phyloP scores from a whole-genome alignment of 1,140 invertebrate species.

The Drosophila ambigua region DNA sequence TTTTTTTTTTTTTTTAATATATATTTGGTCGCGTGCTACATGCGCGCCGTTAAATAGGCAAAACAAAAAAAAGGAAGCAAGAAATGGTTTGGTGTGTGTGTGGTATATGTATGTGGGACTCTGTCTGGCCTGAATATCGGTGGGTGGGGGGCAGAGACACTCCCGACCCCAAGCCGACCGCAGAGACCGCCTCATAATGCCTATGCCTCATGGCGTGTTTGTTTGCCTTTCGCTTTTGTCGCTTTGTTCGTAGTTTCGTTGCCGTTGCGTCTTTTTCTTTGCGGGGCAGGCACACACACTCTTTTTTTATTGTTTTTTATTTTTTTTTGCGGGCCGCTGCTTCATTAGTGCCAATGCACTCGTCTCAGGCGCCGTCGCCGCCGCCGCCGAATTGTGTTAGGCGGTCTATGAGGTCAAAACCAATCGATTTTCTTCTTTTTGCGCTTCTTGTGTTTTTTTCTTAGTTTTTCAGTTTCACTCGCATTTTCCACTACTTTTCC shows the following conservation, averaged over 20 bases:
- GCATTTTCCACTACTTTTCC: neutral
- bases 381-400: conserved; percentile 61
- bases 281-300: neutral
- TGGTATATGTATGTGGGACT: conserved; percentile 26
- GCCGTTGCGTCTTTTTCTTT: conserved; percentile 27
- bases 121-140: conserved; percentile 47
- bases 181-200: conserved; percentile 1
- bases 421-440: conserved; percentile 73
- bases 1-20: conserved; percentile 21
- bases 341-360: conserved; percentile 79
- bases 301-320: too few species aligned
- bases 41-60: conserved; percentile 58
- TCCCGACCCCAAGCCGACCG: too few species aligned
- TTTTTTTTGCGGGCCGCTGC: conserved; percentile 8
- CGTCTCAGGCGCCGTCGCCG: conserved; percentile 24
- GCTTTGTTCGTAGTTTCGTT: conserved; percentile 17
- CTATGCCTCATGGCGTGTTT: conserved; percentile 53
- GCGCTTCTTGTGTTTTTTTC: conserved; percentile 13
- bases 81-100: too few species aligned
- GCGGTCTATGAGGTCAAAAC: conserved; percentile 75
- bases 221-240: conserved; percentile 76
- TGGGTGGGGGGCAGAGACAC: conserved; percentile 29
- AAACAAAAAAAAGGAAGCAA: conserved; percentile 7
- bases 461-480: conserved; percentile 20
- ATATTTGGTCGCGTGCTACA: conserved; percentile 58